Base-by-base conservation (phyloP, 1,140 invertebrate species). In the Drosophila repletoides region DNA sequence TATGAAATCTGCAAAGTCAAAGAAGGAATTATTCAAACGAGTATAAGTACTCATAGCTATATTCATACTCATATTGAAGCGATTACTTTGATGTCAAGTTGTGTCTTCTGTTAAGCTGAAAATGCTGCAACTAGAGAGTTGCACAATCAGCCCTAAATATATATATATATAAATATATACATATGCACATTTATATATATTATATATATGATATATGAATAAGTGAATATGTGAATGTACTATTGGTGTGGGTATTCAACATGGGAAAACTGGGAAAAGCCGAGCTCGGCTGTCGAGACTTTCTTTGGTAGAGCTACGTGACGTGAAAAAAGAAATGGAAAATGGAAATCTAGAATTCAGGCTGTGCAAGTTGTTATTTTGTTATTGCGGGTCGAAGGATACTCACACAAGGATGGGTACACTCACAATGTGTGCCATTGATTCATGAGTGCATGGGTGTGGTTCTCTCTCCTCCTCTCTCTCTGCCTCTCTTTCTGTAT, bases 351-450 rank as follows among this genome's bases (percentile, higher is more conserved):
- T 66, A 60, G 61, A 56, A 72, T 80, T 81, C 60, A 45, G 45
- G 36, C 48, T 31, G 34, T 51, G 52, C 29, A 45, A 55, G 51
- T 55, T 55, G 40, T 56, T 55, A 38, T 46, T 65, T 61, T 52
- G 58, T 38, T 51, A 51, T 51, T 74, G 59, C 56, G 22, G 56
- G 36, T 41, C 34, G 26, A 51, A 51, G 43, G 36, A 66, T 51
- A 51, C 52, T 45, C 43, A 48, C 26, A 70, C 40, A n/a, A n/a
- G n/a, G n/a, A n/a, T n/a, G n/a, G n/a, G n/a, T n/a, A n/a, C n/a
- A n/a, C n/a, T n/a, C n/a, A n/a, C n/a, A n/a, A 51, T 68, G 56
- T 73, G 65, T 77, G 77, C 77, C 70, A 71, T 83, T 83, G 79
- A 83, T 83, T 84, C 79, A 83, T 83, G 79, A 74, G 58, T 61